Base-by-base conservation (phyloP, 2,113 vertebrate species). In the Crotalus viridis region DNA sequence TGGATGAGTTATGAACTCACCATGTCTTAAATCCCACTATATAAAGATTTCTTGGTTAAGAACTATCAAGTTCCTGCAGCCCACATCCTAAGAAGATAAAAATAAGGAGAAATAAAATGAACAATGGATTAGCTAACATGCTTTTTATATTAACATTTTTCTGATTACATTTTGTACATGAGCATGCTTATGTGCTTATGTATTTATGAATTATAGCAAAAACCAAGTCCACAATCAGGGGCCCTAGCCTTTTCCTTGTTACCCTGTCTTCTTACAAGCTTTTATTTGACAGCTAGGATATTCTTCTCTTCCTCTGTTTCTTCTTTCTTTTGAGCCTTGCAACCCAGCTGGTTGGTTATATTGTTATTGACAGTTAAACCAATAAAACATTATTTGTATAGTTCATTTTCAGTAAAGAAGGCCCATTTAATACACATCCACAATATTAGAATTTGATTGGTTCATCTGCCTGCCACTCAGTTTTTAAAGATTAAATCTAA, bases 21-120 rank as follows among this genome's bases (percentile, higher is more conserved):
- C 91, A 39, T 64, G 39, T 61, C 19, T 85, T 92, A 95, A 91
- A 86, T 93, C 90, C 74, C 26, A 92, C 90, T 94, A 48, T 88
- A 3, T 88, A 28, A 33, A 81, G 2, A 39, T 15, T 88, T 81
- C 88, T 94, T 91, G 89, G 81, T 89, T 85, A 33, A 91, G 46
- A 64, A 21, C 89, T 3, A 15, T 19, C 21, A 33, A 87, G n/a
- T 91, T 93, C 26, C 89, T 89, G 3, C 1, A 89, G 87, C 33
- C 88, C 56, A 92, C 51, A 26, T 48, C 81, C 86, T 52, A 86
- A 81, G 74, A 90, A 90, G 91, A 90, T 93, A 81, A 21, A 93
- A 26, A 17, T 56, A 87, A 92, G 43, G 92, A 87, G 89, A 55
- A 91, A 13, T 21, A 52, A 6, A 28, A 92, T 93, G 69, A 39